Evolutionary conservation across 2,797 vertebrate genomes (phyloP).

Genomic region (Helarctos malayanus): DNA sequence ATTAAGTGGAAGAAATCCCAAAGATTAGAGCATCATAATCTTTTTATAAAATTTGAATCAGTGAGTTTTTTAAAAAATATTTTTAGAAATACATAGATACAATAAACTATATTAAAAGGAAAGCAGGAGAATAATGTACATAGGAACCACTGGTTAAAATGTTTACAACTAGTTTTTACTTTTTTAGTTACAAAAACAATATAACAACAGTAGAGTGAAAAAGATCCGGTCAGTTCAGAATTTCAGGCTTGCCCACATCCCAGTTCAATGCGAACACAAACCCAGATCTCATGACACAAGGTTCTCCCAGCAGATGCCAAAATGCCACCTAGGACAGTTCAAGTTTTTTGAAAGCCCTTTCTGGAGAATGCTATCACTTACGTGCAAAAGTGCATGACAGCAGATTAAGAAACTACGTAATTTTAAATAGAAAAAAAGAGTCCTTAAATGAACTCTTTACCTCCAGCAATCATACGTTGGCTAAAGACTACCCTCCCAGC

Average conservation of each 20-base stretch:
- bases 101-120: neutral
- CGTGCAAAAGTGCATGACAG: neutral
- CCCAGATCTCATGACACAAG: neutral
- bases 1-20: slow-evolving; percentile 5
- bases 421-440: slow-evolving; percentile 24
- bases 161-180: neutral
- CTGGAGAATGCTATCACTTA: neutral
- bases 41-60: neutral
- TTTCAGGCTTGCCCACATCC: neutral
- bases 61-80: neutral
- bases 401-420: neutral
- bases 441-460: neutral
- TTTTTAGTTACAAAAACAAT: neutral
- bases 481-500: neutral
- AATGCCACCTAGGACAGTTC: neutral
- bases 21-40: neutral
- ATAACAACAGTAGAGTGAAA: neutral
- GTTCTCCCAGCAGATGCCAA: neutral
- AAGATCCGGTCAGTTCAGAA: neutral
- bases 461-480: neutral
- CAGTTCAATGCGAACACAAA: neutral
- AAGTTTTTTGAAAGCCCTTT: neutral
- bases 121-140: neutral
- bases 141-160: neutral
- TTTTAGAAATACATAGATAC: neutral